Evolutionary conservation across 2,113 vertebrate species (phyloP).

Genomic region (Chionodraco myersi): DNA sequence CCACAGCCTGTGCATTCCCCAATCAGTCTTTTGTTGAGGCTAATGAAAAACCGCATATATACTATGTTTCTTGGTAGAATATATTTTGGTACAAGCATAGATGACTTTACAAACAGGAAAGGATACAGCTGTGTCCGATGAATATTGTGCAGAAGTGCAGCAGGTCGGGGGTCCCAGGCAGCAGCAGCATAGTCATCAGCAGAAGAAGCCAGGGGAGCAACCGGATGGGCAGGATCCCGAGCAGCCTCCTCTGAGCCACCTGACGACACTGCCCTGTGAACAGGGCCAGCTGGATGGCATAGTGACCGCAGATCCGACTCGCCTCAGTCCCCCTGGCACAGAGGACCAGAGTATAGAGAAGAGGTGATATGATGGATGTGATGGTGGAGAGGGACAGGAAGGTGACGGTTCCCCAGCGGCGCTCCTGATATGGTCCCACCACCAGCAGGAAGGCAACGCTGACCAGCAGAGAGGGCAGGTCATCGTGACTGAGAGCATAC

Average conservation of each 20-base stretch:
- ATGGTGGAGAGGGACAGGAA: constrained; percentile 83
- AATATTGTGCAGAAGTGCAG: constrained; percentile 88
- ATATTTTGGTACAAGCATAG: background rate
- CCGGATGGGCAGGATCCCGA: constrained; percentile 77
- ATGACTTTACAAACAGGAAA: constrained; percentile 53
- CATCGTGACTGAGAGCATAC: constrained; percentile 85
- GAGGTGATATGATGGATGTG: constrained; percentile 76
- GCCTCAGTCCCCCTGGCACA: constrained; percentile 75
- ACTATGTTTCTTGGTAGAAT: background rate
- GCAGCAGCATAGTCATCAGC: constrained; percentile 78
- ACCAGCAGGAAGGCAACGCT: constrained; percentile 80
- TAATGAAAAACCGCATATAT: background rate
- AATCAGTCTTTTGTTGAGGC: background rate
- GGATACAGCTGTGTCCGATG: constrained; percentile 91
- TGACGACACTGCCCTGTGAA: constrained; percentile 83
- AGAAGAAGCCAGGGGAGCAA: constrained; percentile 84
- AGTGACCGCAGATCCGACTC: constrained; percentile 84
- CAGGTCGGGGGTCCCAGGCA: constrained; percentile 82
- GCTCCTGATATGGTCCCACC: constrained; percentile 85
- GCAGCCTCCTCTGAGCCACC: constrained; percentile 63
- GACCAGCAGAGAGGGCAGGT: constrained; percentile 82
- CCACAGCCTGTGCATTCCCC: background rate
- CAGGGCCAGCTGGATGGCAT: constrained; percentile 86
- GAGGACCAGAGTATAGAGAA: constrained; percentile 84
- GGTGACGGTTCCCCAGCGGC: constrained; percentile 84